These are phyloP conservation scores for Bombus impatiens DNA, from an alignment of 1,140 invertebrate species.

Conservation along the genomic window DNA sequence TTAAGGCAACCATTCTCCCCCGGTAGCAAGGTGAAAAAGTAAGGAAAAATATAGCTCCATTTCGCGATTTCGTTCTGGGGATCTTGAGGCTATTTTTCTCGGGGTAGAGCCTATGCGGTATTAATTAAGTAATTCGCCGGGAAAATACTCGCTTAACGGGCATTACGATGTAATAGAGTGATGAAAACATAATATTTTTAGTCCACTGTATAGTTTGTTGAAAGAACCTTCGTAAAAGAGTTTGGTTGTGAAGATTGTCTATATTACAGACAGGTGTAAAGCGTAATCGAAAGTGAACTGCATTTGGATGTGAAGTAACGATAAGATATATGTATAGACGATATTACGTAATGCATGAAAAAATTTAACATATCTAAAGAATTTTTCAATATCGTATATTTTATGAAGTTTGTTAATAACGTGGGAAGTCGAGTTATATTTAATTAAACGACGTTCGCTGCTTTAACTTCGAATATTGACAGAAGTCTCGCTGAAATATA, in stretches of 20 bases:
- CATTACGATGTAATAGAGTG: not conserved
- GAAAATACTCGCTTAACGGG: not conserved
- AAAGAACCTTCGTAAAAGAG: not conserved
- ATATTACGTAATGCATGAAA: too few species aligned
- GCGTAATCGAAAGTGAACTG: not conserved
- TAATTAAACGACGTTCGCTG: not conserved
- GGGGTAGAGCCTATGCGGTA: not conserved
- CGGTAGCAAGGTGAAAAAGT: not conserved
- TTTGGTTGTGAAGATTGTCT: too few species aligned
- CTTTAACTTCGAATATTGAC: not conserved
- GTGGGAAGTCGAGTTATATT: not conserved
- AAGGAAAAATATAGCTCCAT: not conserved
- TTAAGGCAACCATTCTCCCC: not conserved
- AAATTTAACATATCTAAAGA: not conserved
- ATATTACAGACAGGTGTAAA: too few species aligned
- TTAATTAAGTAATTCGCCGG: constrained; percentile 15
- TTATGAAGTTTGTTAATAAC: not conserved
- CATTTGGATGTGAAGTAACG: not conserved
- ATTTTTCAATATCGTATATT: not conserved
- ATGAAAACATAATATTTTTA: not conserved
- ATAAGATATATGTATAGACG: not conserved
- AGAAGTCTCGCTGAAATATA: not conserved
- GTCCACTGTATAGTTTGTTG: too few species aligned
- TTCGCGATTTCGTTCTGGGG: not conserved
- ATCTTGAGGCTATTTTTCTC: not conserved